phyloP scores from a whole-genome alignment of 2,888 invertebrate species.

The Troides aeacus region DNA sequence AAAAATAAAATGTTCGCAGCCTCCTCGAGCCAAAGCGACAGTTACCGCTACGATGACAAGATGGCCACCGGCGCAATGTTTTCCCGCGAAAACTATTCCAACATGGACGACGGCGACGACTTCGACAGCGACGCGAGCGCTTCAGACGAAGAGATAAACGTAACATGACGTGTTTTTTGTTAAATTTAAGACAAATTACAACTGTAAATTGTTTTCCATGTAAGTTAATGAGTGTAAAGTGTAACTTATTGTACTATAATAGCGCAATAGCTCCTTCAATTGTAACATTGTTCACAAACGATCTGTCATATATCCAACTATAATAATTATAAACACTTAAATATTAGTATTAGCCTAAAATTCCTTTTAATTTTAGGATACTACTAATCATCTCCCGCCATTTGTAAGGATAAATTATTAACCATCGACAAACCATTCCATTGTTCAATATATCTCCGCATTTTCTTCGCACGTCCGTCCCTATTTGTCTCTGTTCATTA shows the following conservation, averaged over 20 bases:
- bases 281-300: neutral
- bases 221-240: constrained; percentile 6
- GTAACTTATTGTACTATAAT: constrained; percentile 18
- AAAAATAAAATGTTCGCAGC: constrained; percentile 61
- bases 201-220: constrained; percentile 18
- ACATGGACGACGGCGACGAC: constrained; percentile 68
- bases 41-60: constrained; percentile 65
- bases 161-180: constrained; percentile 86
- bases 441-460: too few species aligned
- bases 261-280: neutral
- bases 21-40: constrained; percentile 55
- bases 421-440: too few species aligned
- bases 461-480: constrained; percentile 17
- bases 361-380: too few species aligned
- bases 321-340: too few species aligned
- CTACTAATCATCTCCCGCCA: too few species aligned
- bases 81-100: constrained; percentile 58
- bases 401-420: too few species aligned
- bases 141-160: constrained; percentile 91
- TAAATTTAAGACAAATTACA: constrained; percentile 19
- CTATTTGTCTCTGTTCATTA: constrained; percentile 2
- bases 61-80: constrained; percentile 53
- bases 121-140: constrained; percentile 82
- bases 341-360: too few species aligned
- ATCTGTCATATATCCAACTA: neutral